Evolutionary conservation across 2,888 invertebrate species (phyloP).

Genomic region (Stratiomys singularior): DNA sequence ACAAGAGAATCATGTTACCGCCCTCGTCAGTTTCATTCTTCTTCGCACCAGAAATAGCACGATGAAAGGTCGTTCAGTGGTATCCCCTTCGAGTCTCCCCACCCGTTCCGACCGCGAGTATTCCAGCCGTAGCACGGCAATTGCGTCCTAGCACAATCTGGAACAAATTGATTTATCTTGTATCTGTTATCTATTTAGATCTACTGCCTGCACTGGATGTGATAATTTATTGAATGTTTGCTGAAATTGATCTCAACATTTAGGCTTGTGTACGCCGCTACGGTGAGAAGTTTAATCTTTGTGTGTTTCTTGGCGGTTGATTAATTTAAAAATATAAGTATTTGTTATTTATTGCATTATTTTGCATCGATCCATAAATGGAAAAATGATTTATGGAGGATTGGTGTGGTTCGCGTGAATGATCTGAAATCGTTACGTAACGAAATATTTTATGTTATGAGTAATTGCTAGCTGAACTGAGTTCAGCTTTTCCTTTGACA

Average conservation of each 20-base stretch:
- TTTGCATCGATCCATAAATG: conserved; percentile 46
- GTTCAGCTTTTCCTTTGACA: no score
- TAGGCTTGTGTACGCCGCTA: not conserved
- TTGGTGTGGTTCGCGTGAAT: conserved; percentile 13
- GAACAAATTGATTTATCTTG: conserved; percentile 52
- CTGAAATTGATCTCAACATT: not conserved
- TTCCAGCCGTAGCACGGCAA: not conserved
- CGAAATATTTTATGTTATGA: not conserved
- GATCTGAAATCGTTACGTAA: conserved; percentile 22
- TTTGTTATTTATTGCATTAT: conserved; percentile 48
- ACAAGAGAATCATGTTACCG: conserved; percentile 42
- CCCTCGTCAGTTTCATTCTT: conserved; percentile 36
- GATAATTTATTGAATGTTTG: conserved; percentile 41
- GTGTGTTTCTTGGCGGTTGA: not conserved
- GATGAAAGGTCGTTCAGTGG: not conserved
- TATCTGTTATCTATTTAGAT: conserved; percentile 46
- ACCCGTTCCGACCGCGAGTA: not conserved
- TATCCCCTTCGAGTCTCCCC: not conserved
- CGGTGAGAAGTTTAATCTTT: conserved; percentile 15
- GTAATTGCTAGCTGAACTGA: not conserved
- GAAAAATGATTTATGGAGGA: conserved; percentile 37
- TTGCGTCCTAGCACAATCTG: conserved; percentile 32
- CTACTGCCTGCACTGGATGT: conserved; percentile 39
- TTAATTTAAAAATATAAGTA: conserved; percentile 38
- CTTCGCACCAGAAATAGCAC: not conserved